Conservation (phyloP, 2,888 invertebrate genomes). For the Venusia cambrica region DNA sequence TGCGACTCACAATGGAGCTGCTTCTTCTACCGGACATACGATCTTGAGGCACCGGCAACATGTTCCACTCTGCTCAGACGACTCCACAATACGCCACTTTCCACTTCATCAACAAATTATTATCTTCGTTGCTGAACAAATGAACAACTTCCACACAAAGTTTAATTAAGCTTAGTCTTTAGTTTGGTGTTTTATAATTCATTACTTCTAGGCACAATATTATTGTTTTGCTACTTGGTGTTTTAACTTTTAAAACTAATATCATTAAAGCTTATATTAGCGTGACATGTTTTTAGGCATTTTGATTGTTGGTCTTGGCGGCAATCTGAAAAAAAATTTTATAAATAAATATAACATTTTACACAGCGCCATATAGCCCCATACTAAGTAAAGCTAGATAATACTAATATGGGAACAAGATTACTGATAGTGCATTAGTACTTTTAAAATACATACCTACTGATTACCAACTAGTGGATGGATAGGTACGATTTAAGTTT, state of each 20-base stretch:
- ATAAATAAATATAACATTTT: conserved; percentile 6
- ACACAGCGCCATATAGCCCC: too few relatives aligned
- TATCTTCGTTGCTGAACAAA: conserved; percentile 15
- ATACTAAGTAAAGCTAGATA: too few relatives aligned
- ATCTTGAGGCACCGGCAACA: conserved; percentile 79
- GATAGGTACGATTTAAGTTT: too few relatives aligned
- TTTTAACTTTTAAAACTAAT: conserved; percentile 21
- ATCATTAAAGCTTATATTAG: conserved; percentile 23
- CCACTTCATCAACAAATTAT: too few relatives aligned
- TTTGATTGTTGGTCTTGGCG: conserved; percentile 15
- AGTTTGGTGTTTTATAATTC: conserved; percentile 30
- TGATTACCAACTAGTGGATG: too few relatives aligned
- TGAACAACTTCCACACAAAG: conserved; percentile 23
- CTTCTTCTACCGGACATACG: conserved; percentile 83
- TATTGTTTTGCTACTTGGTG: conserved; percentile 29
- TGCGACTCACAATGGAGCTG: conserved; percentile 85
- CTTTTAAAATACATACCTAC: too few relatives aligned
- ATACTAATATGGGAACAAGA: too few relatives aligned
- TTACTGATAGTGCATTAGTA: too few relatives aligned
- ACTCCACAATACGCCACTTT: too few relatives aligned
- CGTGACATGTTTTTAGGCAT: conserved; percentile 7
- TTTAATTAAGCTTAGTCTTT: conserved; percentile 24
- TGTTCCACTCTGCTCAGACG: conserved; percentile 40
- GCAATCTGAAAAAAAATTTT: conserved; percentile 39
- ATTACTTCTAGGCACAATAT: conserved; percentile 40